These are phyloP conservation scores for Nycticryphes semicollaris DNA, from an alignment of 2,113 vertebrate species.

Conservation along the genomic window DNA sequence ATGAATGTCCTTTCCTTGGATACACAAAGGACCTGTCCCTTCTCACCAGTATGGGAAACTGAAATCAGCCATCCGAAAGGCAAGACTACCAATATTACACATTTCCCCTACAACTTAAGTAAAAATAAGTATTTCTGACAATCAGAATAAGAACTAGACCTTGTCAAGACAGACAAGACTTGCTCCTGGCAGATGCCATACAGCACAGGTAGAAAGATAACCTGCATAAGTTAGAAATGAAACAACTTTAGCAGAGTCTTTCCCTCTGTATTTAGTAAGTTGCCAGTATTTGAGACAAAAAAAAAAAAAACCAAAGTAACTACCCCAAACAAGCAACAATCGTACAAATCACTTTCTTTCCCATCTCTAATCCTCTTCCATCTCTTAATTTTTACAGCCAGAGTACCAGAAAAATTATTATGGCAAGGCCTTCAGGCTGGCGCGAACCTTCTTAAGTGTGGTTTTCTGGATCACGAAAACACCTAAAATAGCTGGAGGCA, in stretches of 20 bases:
- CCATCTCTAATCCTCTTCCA: not conserved
- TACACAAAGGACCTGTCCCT: not conserved
- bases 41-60: not conserved
- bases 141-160: not conserved
- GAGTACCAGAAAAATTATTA: not conserved
- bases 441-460: not conserved
- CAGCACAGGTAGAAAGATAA: not conserved
- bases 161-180: not conserved
- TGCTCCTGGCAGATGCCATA: not conserved
- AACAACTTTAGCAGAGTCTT: not conserved
- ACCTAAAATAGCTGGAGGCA: not conserved
- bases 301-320: not conserved
- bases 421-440: not conserved
- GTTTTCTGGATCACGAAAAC: not conserved
- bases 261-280: not conserved
- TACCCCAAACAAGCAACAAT: not conserved
- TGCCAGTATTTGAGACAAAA: not conserved
- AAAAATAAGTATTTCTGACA: not conserved
- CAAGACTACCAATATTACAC: not conserved
- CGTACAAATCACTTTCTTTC: not conserved
- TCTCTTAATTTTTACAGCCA: not conserved
- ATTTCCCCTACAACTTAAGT: not conserved
- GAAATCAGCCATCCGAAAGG: not conserved
- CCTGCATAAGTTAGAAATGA: not conserved
- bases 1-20: not conserved